Evolutionary conservation across 2,797 vertebrate species (phyloP).

Genomic region (Girardinus metallicus): DNA sequence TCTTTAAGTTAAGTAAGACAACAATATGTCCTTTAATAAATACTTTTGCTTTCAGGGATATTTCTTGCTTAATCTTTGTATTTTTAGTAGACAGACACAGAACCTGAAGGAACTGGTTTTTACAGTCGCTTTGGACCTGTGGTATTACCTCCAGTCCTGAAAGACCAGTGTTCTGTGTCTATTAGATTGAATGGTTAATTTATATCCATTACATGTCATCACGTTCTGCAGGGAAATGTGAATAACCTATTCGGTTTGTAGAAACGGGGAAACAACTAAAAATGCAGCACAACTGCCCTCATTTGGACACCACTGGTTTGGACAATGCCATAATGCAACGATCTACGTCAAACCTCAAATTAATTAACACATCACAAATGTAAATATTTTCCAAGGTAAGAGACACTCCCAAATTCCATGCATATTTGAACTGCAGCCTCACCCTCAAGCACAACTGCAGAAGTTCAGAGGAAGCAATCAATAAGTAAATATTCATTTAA

Average conservation of each 20-base stretch:
- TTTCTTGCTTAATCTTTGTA: not conserved
- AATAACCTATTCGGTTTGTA: not conserved
- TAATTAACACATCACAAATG: not conserved
- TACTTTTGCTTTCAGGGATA: not conserved
- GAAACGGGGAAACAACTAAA: not conserved
- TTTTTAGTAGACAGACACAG: not conserved
- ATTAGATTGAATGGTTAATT: not conserved
- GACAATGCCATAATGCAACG: not conserved
- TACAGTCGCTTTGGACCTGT: not conserved
- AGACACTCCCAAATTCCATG: conserved; percentile 30
- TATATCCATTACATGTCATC: not conserved
- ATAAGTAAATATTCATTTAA: not conserved
- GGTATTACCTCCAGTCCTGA: not conserved
- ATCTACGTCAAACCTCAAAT: not conserved
- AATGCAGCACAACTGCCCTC: not conserved
- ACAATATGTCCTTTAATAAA: not conserved
- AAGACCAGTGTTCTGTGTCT: not conserved
- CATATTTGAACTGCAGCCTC: conserved; percentile 8
- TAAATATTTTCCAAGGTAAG: conserved; percentile 3
- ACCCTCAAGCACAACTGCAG: not conserved
- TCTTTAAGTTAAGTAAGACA: not conserved
- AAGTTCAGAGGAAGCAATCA: not conserved
- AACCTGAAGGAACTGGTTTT: not conserved
- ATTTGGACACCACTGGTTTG: too few relatives aligned
- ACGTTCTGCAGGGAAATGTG: not conserved